Evolutionary conservation across 1,140 invertebrate species (phyloP).

Genomic region (silkworm (Bombyx mori)): DNA sequence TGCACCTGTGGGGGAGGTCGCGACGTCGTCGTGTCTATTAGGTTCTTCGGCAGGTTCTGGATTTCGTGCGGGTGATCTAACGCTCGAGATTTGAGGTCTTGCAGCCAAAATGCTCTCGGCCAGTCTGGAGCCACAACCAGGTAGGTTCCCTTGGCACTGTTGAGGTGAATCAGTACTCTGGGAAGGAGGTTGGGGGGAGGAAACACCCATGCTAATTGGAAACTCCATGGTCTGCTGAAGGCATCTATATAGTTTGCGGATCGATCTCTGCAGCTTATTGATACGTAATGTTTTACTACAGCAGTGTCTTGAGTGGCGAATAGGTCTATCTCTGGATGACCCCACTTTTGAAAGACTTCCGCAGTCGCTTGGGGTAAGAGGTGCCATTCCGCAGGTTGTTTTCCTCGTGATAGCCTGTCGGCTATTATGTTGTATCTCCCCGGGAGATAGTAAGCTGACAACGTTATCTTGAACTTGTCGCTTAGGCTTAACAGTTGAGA

Average conservation of each 20-base stretch:
- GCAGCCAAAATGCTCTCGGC: conserved; percentile 9
- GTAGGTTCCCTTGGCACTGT: conserved; percentile 5
- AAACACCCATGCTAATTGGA: conserved; percentile 12
- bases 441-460: conserved; percentile 7
- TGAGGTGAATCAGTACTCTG: conserved; percentile 5
- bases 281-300: conserved; percentile 17
- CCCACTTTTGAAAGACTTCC: conserved; percentile 15
- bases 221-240: conserved; percentile 13
- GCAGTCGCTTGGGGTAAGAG: conserved; percentile 8
- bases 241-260: conserved; percentile 15
- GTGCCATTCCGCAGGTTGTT: conserved; percentile 10
- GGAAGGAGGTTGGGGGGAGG: conserved; percentile 13
- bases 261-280: conserved; percentile 12
- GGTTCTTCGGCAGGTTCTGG: conserved; percentile 6
- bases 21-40: conserved; percentile 18
- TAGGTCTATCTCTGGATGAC: conserved; percentile 19
- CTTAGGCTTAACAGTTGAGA: conserved; percentile 2
- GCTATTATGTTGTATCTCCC: conserved; percentile 12
- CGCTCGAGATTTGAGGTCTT: conserved; percentile 14
- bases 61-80: conserved; percentile 12
- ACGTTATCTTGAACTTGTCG: conserved; percentile 8
- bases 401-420: conserved; percentile 9
- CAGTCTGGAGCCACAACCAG: conserved; percentile 7
- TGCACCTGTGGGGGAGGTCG: conserved; percentile 18
- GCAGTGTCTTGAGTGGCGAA: conserved; percentile 18